Conservation (phyloP, 2,888 invertebrate species). For the Prenolepis imparis region DNA sequence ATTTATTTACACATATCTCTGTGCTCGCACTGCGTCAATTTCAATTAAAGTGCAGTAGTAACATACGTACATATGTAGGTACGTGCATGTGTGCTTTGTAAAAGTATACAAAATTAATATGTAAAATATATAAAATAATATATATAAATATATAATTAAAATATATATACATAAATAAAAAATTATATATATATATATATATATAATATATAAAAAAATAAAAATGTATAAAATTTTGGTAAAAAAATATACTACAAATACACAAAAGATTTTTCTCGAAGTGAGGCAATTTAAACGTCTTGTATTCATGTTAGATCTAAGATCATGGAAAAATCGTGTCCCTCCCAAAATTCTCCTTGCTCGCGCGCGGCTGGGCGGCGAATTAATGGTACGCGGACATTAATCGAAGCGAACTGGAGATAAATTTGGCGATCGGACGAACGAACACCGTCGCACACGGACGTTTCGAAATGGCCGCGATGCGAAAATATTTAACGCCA, state of each 20-base stretch:
- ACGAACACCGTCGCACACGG: slow-evolving; percentile 20
- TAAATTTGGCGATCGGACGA: slow-evolving; percentile 48
- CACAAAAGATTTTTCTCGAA: neutral
- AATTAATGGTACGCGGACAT: slow-evolving; percentile 16
- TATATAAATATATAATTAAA: too few relatives aligned
- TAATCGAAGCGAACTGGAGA: slow-evolving; percentile 39
- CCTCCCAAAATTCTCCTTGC: neutral
- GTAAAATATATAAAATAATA: too few relatives aligned
- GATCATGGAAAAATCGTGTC: too few relatives aligned
- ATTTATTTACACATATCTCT: neutral
- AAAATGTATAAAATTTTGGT: neutral
- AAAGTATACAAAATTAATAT: neutral
- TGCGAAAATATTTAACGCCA: slow-evolving; percentile 47
- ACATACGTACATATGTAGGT: neutral
- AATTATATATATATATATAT: too few relatives aligned
- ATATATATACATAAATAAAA: neutral
- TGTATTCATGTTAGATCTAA: neutral
- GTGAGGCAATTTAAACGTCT: neutral
- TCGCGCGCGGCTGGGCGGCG: neutral
- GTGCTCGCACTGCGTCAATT: neutral
- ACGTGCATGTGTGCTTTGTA: neutral
- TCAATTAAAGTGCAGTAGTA: neutral
- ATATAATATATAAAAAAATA: too few relatives aligned
- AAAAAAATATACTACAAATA: neutral
- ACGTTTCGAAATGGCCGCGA: slow-evolving; percentile 43